Percentiles rank a stretch among this genome's conserved stretches.
phyloP scores from a whole-genome alignment of 2,113 vertebrate species.

The Oncorhynchus tshawytscha region DNA sequence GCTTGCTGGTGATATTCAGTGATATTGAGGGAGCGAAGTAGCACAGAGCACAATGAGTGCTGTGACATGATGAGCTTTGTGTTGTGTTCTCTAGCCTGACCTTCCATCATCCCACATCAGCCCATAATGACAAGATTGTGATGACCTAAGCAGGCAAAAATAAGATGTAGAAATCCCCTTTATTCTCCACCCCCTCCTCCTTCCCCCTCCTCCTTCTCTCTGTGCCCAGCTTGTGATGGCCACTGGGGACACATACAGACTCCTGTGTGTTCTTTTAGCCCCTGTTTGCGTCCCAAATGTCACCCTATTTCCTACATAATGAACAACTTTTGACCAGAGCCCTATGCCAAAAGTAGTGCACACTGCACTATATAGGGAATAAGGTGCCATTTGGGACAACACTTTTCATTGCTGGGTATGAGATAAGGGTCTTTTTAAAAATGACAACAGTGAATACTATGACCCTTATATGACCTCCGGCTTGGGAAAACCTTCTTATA shows the following conservation, averaged over 20 bases:
- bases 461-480: no score
- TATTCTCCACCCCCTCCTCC: neutral
- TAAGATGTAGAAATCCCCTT: no score
- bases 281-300: no score
- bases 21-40: no score
- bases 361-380: neutral
- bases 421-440: slow-evolving; percentile 17
- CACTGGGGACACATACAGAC: slow-evolving; percentile 12
- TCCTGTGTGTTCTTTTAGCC: slow-evolving; percentile 11
- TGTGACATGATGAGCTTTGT: neutral
- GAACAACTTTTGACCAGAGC: neutral
- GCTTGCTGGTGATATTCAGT: no score
- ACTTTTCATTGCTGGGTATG: slow-evolving; percentile 35
- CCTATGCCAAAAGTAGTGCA: no score
- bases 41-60: no score
- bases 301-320: no score
- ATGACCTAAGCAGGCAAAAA: neutral
- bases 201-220: neutral
- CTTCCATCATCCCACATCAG: slow-evolving; percentile 22
- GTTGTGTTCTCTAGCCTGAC: slow-evolving; percentile 18
- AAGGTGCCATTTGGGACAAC: slow-evolving; percentile 2
- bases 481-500: no score
- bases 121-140: slow-evolving; percentile 44
- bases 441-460: neutral
- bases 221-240: slow-evolving; percentile 1